Evolutionary conservation across 1,140 invertebrate genomes (phyloP).

Genomic region (Octopus bimaculoides): DNA sequence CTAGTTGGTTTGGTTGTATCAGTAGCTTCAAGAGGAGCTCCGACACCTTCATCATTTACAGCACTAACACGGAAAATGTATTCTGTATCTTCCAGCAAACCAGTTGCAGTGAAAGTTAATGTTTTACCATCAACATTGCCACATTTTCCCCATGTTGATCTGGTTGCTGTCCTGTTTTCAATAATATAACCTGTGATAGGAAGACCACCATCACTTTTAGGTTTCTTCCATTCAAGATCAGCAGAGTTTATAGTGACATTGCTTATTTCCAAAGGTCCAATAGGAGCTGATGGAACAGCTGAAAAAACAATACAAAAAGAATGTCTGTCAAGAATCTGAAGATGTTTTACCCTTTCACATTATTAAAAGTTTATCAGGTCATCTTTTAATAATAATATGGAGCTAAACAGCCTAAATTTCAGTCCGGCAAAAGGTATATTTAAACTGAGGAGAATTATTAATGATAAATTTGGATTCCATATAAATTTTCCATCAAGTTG

Average conservation of each 20-base stretch:
- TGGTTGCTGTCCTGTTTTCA: conserved; percentile 61
- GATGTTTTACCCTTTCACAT: too few species aligned
- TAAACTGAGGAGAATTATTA: too few species aligned
- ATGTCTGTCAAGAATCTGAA: neutral
- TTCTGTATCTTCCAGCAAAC: conserved; percentile 36
- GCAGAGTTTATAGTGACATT: conserved; percentile 30
- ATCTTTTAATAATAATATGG: too few species aligned
- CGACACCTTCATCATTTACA: conserved; percentile 91
- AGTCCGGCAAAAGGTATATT: too few species aligned
- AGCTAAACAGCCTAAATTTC: too few species aligned
- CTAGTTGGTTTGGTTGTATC: conserved; percentile 70
- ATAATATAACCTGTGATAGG: conserved; percentile 47
- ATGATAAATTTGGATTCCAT: too few species aligned
- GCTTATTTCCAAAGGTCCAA: conserved; percentile 70
- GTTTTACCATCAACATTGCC: conserved; percentile 58
- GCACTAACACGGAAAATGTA: conserved; percentile 59
- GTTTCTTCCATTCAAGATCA: conserved; percentile 46
- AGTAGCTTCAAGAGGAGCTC: conserved; percentile 80
- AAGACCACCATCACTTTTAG: conserved; percentile 46
- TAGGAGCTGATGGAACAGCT: conserved; percentile 75
- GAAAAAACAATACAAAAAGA: conserved; percentile 67
- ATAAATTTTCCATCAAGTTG: too few species aligned
- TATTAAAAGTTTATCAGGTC: too few species aligned
- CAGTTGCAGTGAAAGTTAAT: conserved; percentile 30
- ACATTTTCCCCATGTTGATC: conserved; percentile 85